phyloP scores from a whole-genome alignment of 2,797 vertebrate species.

The Antennarius maculatus region DNA sequence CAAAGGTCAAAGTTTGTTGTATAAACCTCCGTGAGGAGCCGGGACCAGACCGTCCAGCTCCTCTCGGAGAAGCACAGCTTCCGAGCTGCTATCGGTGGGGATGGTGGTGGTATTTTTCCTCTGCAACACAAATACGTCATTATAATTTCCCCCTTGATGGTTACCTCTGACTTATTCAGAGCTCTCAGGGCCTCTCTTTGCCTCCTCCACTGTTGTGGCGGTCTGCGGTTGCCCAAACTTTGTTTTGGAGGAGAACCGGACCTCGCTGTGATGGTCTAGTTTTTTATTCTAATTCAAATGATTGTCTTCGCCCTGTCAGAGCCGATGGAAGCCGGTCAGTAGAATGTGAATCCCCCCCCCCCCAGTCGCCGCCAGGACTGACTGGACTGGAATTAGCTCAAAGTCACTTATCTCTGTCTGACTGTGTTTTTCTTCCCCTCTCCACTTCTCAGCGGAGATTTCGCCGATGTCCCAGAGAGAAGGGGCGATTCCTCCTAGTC shows the following conservation, averaged over 20 bases:
- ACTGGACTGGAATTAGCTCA: conserved; percentile 46
- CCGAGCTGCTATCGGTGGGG: too few species aligned
- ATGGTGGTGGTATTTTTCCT: too few species aligned
- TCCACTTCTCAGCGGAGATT: conserved; percentile 16
- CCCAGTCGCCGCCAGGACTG: conserved; percentile 17
- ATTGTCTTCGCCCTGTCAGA: conserved; percentile 58
- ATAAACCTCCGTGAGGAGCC: too few species aligned
- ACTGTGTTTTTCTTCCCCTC: conserved; percentile 10
- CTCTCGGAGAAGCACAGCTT: too few species aligned
- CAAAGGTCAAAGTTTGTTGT: too few species aligned
- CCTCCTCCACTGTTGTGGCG: neutral
- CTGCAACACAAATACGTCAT: too few species aligned
- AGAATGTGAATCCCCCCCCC: conserved; percentile 31
- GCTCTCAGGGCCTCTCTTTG: too few species aligned
- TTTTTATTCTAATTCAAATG: conserved; percentile 35
- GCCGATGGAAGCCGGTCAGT: conserved; percentile 46
- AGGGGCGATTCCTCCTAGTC: conserved; percentile 15
- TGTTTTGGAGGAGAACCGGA: conserved; percentile 26
- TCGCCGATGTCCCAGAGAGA: conserved; percentile 17
- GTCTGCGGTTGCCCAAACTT: conserved; percentile 34
- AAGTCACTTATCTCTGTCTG: conserved; percentile 28
- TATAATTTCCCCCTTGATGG: too few species aligned
- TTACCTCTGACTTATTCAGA: too few species aligned
- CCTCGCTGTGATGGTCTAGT: conserved; percentile 39
- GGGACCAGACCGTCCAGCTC: too few species aligned